Conservation (phyloP, 2,113 vertebrate genomes). For the Mohoua ochrocephala region DNA sequence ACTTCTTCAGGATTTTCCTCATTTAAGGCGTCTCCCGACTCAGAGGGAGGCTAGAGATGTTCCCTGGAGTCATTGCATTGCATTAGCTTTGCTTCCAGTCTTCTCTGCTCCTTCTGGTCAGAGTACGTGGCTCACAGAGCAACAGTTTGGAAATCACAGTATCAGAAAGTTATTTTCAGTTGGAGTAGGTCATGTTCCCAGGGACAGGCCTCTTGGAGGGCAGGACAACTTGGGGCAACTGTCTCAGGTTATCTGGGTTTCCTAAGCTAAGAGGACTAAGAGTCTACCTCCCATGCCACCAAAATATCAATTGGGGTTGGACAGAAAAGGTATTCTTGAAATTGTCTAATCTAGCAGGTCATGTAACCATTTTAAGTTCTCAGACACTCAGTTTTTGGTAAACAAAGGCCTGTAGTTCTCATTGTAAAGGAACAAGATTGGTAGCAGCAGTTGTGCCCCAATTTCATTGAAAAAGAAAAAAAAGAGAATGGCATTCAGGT, state of each 20-base stretch:
- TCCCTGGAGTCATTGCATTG: neutral
- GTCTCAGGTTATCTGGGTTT: neutral
- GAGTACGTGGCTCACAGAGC: neutral
- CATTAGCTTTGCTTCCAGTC: neutral
- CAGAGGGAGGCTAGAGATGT: neutral
- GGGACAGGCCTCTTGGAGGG: neutral
- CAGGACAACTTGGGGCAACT: neutral
- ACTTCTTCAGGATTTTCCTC: neutral
- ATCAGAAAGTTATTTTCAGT: neutral
- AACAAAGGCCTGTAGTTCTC: neutral
- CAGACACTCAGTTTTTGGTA: neutral
- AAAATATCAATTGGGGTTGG: neutral
- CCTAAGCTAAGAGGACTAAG: neutral
- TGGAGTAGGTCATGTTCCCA: neutral
- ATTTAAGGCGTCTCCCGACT: neutral
- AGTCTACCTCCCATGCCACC: neutral
- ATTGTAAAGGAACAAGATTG: neutral
- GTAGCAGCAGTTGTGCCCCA: neutral
- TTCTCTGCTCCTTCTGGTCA: neutral
- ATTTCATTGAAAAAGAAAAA: neutral
- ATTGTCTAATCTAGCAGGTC: neutral
- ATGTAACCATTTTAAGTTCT: neutral
- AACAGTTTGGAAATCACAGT: neutral
- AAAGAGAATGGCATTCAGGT: neutral
- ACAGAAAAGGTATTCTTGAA: neutral